phyloP scores from a whole-genome alignment of 2,888 invertebrate species.

The Acleris laterana region DNA sequence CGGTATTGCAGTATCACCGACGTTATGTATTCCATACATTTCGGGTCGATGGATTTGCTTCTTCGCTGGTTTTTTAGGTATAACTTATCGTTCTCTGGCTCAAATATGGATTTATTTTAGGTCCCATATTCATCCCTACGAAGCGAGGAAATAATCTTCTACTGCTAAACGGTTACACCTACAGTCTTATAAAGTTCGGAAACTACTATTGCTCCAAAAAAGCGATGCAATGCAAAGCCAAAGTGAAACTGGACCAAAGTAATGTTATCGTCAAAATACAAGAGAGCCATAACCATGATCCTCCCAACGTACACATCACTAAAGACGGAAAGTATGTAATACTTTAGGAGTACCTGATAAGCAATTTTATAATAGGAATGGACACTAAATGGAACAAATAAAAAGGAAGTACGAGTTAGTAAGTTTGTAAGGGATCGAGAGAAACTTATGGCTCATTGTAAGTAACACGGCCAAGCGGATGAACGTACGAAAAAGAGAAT shows the following conservation, averaged over 20 bases:
- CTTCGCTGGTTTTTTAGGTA: too few relatives aligned
- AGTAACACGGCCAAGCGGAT: too few relatives aligned
- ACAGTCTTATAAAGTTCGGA: neutral
- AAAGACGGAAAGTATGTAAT: conserved; percentile 3
- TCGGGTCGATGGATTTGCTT: too few relatives aligned
- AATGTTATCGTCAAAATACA: conserved; percentile 2
- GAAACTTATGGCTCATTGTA: too few relatives aligned
- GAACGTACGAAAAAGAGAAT: too few relatives aligned
- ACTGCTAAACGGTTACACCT: conserved; percentile 10
- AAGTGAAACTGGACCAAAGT: conserved; percentile 11
- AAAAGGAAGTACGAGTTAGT: too few relatives aligned
- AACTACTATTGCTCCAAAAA: conserved; percentile 13
- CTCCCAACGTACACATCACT: neutral
- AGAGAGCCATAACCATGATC: conserved; percentile 8
- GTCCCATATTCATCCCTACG: conserved; percentile 6
- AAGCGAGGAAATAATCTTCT: conserved; percentile 4
- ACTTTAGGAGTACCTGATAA: neutral
- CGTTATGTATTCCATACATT: too few relatives aligned
- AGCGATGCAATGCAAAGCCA: conserved; percentile 13
- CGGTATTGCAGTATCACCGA: too few relatives aligned
- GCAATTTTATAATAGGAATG: neutral
- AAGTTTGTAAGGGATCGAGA: too few relatives aligned
- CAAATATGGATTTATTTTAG: conserved; percentile 5
- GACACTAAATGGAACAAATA: neutral
- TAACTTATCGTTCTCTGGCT: neutral